Evolutionary conservation across 2,888 invertebrate species (phyloP), one percentile per base, ranked within the genome.

Genomic region (Microchrysa polita): DNA sequence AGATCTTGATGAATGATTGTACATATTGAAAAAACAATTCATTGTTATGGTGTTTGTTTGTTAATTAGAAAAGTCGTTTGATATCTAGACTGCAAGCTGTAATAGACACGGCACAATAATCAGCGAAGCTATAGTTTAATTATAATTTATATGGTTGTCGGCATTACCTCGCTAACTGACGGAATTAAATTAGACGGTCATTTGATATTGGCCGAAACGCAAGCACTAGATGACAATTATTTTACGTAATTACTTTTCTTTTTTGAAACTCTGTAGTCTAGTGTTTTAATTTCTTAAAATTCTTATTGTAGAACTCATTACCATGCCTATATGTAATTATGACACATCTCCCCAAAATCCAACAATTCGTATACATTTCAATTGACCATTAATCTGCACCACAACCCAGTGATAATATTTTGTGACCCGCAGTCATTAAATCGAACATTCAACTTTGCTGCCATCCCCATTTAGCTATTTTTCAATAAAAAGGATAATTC

Each of bases 161-260:
- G 18, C 55, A 16, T 55, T 12, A 55, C 16, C n/a, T n/a, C 5
- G 22, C 18, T 5, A 7, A 34, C 27, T 55, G 55, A 7, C 18
- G 55, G 55, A 55, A 20, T 55, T 55, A 16, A 55, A 55, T 55
- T 55, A 55, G 55, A 55, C 55, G 55, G 18, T 20, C 14, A 55
- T 34, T 34, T 34, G 7, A 34, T 34, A 34, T 34, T 34, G 7
- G 7, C 27, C 27, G 7, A 34, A 34, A 34, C 27, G 27, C n/a
- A n/a, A n/a, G n/a, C n/a, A n/a, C n/a, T n/a, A n/a, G n/a, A n/a
- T n/a, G n/a, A n/a, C n/a, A n/a, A n/a, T n/a, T n/a, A n/a, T n/a
- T n/a, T n/a, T n/a, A n/a, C n/a, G n/a, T n/a, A n/a, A n/a, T n/a
- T n/a, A n/a, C n/a, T n/a, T n/a, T n/a, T n/a, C n/a, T n/a, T n/a